Base-by-base conservation (phyloP, 2,888 invertebrate genomes). In the Apodemia hepburni region DNA sequence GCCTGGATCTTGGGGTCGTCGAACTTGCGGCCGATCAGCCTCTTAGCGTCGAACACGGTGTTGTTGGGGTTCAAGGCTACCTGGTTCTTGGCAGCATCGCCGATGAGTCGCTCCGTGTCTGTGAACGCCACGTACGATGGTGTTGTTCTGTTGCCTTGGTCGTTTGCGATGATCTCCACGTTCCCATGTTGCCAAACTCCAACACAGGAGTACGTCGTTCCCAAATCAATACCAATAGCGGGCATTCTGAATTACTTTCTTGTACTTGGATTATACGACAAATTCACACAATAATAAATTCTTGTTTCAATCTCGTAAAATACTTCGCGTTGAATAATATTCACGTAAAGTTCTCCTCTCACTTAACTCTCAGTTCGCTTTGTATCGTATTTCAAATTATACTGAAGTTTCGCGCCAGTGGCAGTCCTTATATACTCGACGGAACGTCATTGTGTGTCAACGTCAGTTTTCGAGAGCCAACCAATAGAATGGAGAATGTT, bases 371-470 rank as follows among this genome's bases (percentile, higher is more conserved):
- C 12, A 12, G 51, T 22, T 51, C 12, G 18, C 51, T 51, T 12
- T 18, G 27, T 27, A 27, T 54, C 22, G 51, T 27, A 12, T 54
- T 54, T 54, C 22, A 22, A 54, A 54, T 54, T 4, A 54, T 22
- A 54, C 51, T 54, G 51, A 54, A 7, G 6, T 54, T 54, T 54
- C 51, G 51, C 51, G 51, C 51, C 51, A 27, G 4, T 22, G 7
- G 12, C 51, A 27, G 22, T 12, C 22, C 51, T 54, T 54, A 12
- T 54, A 54, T 54, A 54, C 45, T 17, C 45, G 17, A 17, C 45
- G 45, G 8, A 47, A 47, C 45, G 17, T 47, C 17, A 47, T 3
- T 4, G 42, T 15, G 42, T 42, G 27, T 27, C 27, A 27, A 22
- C 12, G 18, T 12, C 51, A 29, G 29, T 6, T 27, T 12, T 54